phyloP scores from a whole-genome alignment of 2,113 vertebrate genomes.

The Ovis canadensis region DNA sequence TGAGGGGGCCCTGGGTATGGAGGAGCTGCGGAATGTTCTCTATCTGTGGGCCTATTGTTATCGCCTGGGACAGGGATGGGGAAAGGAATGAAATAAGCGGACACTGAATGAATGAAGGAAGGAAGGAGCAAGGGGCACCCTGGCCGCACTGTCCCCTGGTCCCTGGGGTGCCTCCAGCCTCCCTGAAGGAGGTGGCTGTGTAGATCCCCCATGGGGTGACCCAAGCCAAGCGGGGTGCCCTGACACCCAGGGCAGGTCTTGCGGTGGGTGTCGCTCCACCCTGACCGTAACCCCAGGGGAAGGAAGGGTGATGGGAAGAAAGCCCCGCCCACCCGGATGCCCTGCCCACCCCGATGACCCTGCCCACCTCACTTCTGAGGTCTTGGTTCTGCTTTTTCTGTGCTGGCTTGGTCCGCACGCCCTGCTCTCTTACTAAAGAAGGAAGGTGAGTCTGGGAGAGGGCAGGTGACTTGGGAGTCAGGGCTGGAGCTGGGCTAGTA shows the following conservation, averaged over 20 bases:
- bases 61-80: fast-evolving
- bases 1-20: background rate
- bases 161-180: background rate
- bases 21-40: background rate
- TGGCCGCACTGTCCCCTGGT: fast-evolving
- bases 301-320: background rate
- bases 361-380: background rate
- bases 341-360: background rate
- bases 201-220: too few species aligned
- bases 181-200: background rate
- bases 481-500: background rate
- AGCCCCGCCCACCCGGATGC: background rate
- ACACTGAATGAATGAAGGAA: background rate
- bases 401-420: fast-evolving
- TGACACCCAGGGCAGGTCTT: background rate
- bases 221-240: background rate
- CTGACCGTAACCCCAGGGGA: background rate
- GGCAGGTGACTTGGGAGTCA: background rate
- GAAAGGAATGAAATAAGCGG: background rate
- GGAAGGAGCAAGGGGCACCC: background rate
- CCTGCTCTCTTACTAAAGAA: background rate
- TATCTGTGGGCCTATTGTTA: fast-evolving
- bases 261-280: background rate
- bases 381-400: background rate
- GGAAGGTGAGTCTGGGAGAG: background rate